These are phyloP conservation scores for Ichneumoninae sp. DNA, from an alignment of 2,888 invertebrate species.

Conservation along the genomic window DNA sequence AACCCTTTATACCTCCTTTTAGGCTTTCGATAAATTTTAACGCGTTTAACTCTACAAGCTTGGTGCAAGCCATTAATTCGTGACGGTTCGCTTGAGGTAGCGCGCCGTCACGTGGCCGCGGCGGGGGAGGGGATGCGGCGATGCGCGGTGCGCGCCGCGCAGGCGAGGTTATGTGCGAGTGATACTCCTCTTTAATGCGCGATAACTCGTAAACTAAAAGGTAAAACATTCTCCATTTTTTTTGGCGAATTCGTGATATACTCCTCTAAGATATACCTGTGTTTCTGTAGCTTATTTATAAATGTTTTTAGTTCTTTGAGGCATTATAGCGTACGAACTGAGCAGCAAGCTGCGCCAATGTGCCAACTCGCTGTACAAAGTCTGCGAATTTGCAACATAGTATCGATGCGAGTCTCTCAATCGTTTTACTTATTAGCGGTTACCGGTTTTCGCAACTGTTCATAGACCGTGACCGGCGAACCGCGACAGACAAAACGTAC, in stretches of 20 bases:
- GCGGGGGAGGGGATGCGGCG: too few species aligned
- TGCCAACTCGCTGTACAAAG: background rate
- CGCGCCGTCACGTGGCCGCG: background rate
- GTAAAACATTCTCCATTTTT: background rate
- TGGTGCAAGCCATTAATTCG: background rate
- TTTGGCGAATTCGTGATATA: background rate
- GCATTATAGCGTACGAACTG: background rate
- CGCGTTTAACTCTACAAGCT: conserved; percentile 3
- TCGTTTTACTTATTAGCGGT: conserved; percentile 50
- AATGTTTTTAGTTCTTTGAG: too few species aligned
- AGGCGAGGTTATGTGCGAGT: background rate
- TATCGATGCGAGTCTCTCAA: conserved; percentile 36
- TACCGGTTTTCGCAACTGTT: conserved; percentile 55
- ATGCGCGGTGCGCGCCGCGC: background rate
- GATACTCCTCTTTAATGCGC: background rate
- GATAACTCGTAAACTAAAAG: background rate
- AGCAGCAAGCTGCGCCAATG: background rate
- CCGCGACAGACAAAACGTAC: conserved; percentile 60
- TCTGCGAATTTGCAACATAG: background rate
- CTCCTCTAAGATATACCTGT: background rate
- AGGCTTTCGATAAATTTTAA: conserved; percentile 14
- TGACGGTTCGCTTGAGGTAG: background rate
- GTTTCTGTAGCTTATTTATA: too few species aligned
- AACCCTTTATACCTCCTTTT: conserved; percentile 1
- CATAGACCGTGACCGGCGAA: conserved; percentile 46